phyloP scores from a whole-genome alignment of 2,888 invertebrate genomes.

The Cryptophagus acutangulus region DNA sequence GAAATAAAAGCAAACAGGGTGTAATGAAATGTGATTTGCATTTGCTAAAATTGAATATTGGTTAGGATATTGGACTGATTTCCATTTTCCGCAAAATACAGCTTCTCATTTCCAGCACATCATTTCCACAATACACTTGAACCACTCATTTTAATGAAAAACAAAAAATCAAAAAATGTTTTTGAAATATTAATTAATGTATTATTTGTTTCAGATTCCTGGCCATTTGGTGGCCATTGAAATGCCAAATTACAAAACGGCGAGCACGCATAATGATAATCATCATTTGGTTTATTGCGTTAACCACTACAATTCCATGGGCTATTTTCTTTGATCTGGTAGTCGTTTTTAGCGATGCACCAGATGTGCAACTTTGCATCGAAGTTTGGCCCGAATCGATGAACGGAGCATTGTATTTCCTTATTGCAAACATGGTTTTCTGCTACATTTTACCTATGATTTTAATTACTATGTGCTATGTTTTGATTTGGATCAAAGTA shows the following conservation, averaged over 20 bases:
- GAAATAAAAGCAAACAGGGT: no score
- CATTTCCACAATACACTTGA: background rate
- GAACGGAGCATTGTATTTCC: conserved; percentile 79
- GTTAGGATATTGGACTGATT: no score
- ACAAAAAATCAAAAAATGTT: conserved; percentile 8
- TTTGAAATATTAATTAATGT: no score
- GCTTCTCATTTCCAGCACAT: no score
- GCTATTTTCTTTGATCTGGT: conserved; percentile 83
- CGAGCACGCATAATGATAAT: conserved; percentile 83
- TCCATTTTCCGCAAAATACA: no score
- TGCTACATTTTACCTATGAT: conserved; percentile 90
- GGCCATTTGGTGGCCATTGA: conserved; percentile 93
- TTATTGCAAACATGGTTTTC: conserved; percentile 81
- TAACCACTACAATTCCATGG: conserved; percentile 85
- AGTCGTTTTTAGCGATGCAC: conserved; percentile 66
- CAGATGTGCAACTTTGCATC: conserved; percentile 70
- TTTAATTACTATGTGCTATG: conserved; percentile 86
- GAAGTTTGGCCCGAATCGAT: conserved; percentile 83
- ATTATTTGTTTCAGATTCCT: conserved; percentile 88
- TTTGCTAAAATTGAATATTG: no score
- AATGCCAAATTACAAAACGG: conserved; percentile 83
- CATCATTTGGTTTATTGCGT: conserved; percentile 84
- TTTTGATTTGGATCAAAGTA: conserved; percentile 84
- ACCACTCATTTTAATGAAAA: background rate
- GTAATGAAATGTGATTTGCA: no score